phyloP scores from a whole-genome alignment of 2,888 invertebrate genomes.

The Drosophila subquinaria region DNA sequence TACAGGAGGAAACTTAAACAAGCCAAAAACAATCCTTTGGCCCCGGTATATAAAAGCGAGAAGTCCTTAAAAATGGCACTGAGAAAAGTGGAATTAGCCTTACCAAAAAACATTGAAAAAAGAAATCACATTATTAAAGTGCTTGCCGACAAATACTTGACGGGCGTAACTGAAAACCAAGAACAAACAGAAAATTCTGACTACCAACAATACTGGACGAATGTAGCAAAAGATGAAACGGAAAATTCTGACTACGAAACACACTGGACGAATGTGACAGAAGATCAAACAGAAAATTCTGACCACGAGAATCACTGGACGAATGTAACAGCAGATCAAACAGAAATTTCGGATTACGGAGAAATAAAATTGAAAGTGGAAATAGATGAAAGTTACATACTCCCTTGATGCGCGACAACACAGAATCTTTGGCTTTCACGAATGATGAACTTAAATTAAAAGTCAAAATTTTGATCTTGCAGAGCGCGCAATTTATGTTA shows the following conservation, averaged over 20 bases:
- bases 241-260: background rate
- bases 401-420: background rate
- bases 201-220: background rate
- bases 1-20: background rate
- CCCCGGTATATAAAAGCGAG: background rate
- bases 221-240: background rate
- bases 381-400: background rate
- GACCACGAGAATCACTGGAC: no score
- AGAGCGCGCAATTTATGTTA: no score
- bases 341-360: background rate
- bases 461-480: no score
- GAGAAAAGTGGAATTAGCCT: background rate
- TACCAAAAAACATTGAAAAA: background rate
- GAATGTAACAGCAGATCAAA: no score
- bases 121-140: background rate
- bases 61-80: background rate
- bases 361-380: background rate
- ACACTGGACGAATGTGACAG: background rate
- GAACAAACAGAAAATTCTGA: background rate
- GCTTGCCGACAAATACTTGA: background rate
- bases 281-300: background rate
- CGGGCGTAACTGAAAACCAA: background rate
- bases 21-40: background rate
- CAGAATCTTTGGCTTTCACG: background rate
- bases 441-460: no score